These are phyloP conservation scores for Protophormia terraenovae DNA, from an alignment of 2,888 invertebrate genomes.

Conservation along the genomic window DNA sequence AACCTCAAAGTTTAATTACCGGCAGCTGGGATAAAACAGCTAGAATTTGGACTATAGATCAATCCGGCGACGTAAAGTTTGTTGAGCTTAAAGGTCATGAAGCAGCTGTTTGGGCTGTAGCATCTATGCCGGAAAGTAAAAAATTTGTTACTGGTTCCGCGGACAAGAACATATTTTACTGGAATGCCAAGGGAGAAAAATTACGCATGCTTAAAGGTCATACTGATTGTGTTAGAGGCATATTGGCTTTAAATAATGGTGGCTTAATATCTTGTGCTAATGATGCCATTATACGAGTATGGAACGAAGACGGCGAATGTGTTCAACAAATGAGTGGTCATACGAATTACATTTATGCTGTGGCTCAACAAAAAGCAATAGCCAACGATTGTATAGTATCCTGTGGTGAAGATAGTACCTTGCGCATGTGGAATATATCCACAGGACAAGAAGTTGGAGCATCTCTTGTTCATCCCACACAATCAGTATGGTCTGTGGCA, in stretches of 20 bases:
- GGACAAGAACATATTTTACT: slow-evolving; percentile 93
- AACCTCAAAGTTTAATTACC: slow-evolving; percentile 86
- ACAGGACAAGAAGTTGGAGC: slow-evolving; percentile 76
- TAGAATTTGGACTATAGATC: slow-evolving; percentile 88
- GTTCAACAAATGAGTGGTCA: slow-evolving; percentile 90
- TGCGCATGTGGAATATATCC: slow-evolving; percentile 88
- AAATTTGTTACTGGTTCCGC: slow-evolving; percentile 92
- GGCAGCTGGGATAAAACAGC: slow-evolving; percentile 97
- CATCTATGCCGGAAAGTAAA: slow-evolving; percentile 80
- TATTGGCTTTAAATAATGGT: slow-evolving; percentile 86
- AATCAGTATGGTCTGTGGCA: slow-evolving; percentile 94
- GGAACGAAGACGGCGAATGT: slow-evolving; percentile 91
- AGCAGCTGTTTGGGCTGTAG: slow-evolving; percentile 94
- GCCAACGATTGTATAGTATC: slow-evolving; percentile 87
- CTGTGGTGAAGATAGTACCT: slow-evolving; percentile 93
- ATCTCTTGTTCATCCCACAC: slow-evolving; percentile 85
- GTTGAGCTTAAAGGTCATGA: slow-evolving; percentile 87
- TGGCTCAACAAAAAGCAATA: slow-evolving; percentile 83
- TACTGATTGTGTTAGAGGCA: slow-evolving; percentile 93
- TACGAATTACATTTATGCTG: slow-evolving; percentile 92
- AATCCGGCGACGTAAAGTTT: slow-evolving; percentile 82
- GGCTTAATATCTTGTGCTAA: slow-evolving; percentile 95
- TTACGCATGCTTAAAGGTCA: slow-evolving; percentile 89
- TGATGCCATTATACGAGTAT: slow-evolving; percentile 92
- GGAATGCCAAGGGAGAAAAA: slow-evolving; percentile 87